Conservation (phyloP, 2,113 vertebrate species). For the Illadopsis cleaveri region DNA sequence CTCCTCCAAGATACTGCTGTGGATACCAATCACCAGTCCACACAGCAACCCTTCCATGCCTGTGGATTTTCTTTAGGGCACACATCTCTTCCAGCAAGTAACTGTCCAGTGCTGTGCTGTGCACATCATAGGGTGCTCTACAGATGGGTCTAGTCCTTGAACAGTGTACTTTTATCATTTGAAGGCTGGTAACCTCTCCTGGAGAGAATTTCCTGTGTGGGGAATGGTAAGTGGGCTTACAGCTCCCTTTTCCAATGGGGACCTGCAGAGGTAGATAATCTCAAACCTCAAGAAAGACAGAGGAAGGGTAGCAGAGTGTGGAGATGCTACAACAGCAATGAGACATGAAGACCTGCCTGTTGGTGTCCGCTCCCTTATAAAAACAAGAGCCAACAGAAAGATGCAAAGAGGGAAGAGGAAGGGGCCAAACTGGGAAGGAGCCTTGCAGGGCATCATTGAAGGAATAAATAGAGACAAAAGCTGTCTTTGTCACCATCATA, state of each 20-base stretch:
- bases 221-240: accelerated
- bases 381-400: neutral
- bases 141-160: neutral
- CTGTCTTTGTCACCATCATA: neutral
- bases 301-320: neutral
- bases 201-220: accelerated
- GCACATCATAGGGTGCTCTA: no score
- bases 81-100: neutral
- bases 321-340: neutral
- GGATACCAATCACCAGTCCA: neutral
- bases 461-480: neutral
- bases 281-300: neutral
- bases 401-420: neutral
- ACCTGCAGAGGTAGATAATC: neutral
- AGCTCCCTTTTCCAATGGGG: neutral
- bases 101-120: neutral
- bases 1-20: neutral
- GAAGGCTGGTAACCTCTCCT: neutral
- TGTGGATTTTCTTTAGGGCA: neutral
- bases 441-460: neutral
- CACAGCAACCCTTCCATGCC: neutral
- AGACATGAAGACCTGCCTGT: neutral
- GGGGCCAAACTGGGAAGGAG: neutral
- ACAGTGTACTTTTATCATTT: neutral
- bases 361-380: neutral